A percentile compares a stretch with the other conserved stretches of the same genome.
Evolutionary conservation across 2,797 vertebrate genomes (phyloP).

Genomic region (Peromyscus eremicus): DNA sequence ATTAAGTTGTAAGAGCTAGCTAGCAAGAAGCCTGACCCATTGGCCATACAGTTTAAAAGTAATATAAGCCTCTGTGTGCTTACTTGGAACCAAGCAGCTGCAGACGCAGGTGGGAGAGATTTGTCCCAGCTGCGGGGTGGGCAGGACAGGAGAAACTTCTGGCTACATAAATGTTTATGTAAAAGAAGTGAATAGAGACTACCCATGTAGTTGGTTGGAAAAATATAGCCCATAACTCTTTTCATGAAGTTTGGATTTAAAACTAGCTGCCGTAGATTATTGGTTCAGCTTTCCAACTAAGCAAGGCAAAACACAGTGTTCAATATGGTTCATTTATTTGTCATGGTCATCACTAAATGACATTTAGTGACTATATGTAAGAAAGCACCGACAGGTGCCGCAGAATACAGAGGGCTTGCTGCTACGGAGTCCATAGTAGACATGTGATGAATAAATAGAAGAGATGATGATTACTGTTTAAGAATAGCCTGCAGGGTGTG

Average conservation of each 20-base stretch:
- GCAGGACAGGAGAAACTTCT: no score
- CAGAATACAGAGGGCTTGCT: not conserved
- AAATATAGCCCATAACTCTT: not conserved
- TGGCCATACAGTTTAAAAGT: no score
- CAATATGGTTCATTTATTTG: not conserved
- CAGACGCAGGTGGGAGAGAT: no score
- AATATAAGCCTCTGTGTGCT: no score
- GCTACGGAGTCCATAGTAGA: not conserved
- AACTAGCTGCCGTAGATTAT: not conserved
- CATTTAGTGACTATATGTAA: constrained; percentile 13
- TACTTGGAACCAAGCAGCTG: no score
- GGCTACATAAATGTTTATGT: constrained; percentile 51
- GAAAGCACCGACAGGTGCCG: not conserved
- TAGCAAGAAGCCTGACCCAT: no score
- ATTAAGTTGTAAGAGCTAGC: no score
- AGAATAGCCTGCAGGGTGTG: not conserved
- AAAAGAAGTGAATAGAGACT: constrained; percentile 27
- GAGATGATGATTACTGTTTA: not conserved
- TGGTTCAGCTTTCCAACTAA: constrained; percentile 35
- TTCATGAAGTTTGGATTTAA: constrained; percentile 44
- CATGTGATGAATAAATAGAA: not conserved
- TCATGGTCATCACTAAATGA: constrained; percentile 2
- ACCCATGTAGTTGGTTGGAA: not conserved
- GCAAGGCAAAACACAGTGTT: constrained; percentile 3
- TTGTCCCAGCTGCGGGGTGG: no score